These are phyloP conservation scores for Diplogasteroides magnus DNA, from an alignment of 1,140 invertebrate species.

Conservation along the genomic window DNA sequence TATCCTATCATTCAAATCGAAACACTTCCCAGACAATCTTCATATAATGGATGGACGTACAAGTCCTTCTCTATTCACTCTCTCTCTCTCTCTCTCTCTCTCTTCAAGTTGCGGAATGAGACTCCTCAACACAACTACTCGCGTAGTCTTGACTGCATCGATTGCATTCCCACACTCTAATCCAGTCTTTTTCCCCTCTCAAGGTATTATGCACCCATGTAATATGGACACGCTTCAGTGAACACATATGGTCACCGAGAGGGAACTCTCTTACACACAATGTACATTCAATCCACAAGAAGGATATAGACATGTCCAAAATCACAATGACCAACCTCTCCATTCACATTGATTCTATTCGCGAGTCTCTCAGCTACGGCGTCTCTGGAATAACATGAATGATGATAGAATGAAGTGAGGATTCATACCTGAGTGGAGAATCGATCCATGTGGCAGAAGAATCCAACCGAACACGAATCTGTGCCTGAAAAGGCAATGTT, in stretches of 20 bases:
- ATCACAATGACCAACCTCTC: constrained; percentile 20
- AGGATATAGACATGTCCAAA: not conserved
- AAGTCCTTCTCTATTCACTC: not conserved
- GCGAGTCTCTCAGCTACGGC: constrained; percentile 10
- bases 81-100: no score
- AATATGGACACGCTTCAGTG: no score
- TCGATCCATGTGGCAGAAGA: constrained; percentile 12
- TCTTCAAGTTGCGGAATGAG: not conserved
- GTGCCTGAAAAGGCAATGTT: constrained; percentile 1
- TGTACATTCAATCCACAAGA: not conserved
- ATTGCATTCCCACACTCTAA: no score
- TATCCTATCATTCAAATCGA: not conserved
- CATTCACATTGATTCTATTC: constrained; percentile 19
- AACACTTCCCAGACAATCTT: not conserved
- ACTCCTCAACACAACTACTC: no score
- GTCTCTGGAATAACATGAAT: not conserved
- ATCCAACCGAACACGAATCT: constrained; percentile 23
- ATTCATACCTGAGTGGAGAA: no score
- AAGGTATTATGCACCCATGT: no score
- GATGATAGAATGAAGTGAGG: no score
- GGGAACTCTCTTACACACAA: no score
- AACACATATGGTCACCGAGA: no score
- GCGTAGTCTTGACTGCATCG: no score
- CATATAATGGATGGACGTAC: not conserved
- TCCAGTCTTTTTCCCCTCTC: no score